These are phyloP conservation scores for Cheilosia pagana DNA, from an alignment of 2,888 invertebrate genomes.

Conservation along the genomic window DNA sequence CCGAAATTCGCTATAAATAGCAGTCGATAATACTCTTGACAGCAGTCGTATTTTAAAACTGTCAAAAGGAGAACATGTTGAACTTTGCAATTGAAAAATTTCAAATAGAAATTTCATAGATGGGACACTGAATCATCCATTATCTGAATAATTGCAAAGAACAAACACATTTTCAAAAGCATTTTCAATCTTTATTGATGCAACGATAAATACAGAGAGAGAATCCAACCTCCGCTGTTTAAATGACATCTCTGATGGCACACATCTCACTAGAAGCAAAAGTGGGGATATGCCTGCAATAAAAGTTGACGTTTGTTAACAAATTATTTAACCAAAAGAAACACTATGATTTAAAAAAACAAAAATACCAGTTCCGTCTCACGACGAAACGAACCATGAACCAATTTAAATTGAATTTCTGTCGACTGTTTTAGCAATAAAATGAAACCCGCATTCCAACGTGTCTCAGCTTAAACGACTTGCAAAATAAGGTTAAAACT, in stretches of 20 bases:
- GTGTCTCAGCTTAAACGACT: slow-evolving; percentile 31
- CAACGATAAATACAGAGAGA: slow-evolving; percentile 6
- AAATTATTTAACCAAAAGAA: background rate
- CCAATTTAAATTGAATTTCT: slow-evolving; percentile 2
- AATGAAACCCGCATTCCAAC: slow-evolving; percentile 39
- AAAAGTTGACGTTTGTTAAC: slow-evolving; percentile 10
- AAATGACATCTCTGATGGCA: background rate
- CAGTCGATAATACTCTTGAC: background rate
- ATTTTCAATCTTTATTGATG: slow-evolving; percentile 35
- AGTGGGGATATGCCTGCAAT: slow-evolving; percentile 33
- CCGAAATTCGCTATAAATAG: slow-evolving; percentile 15
- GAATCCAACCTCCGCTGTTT: background rate
- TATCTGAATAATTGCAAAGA: slow-evolving; percentile 37
- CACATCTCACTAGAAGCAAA: slow-evolving; percentile 5
- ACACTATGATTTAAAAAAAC: background rate
- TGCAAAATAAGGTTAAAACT: slow-evolving; percentile 12
- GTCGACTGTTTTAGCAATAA: background rate
- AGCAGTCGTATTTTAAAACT: slow-evolving; percentile 23
- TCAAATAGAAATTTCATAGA: background rate
- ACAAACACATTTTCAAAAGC: slow-evolving; percentile 14
- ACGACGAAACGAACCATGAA: background rate
- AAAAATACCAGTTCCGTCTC: slow-evolving; percentile 3
- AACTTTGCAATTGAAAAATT: slow-evolving; percentile 32
- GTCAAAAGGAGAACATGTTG: slow-evolving; percentile 28
- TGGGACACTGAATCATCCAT: background rate